Percentiles rank a stretch among this genome's conserved stretches.
Conservation (phyloP, 2,888 invertebrate genomes). For the Aromia moschata region DNA sequence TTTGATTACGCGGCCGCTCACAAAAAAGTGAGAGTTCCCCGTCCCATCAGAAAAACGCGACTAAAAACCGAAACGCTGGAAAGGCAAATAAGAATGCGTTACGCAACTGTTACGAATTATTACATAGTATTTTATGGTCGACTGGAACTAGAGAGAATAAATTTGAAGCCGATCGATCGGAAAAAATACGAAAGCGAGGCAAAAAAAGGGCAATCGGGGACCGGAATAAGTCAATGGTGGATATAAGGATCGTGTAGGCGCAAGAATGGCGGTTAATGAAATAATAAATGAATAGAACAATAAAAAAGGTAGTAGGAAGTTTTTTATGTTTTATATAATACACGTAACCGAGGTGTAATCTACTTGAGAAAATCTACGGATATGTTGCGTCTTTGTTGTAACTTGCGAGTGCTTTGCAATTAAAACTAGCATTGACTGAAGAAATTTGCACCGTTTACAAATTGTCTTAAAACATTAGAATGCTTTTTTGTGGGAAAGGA, state of each 20-base stretch:
- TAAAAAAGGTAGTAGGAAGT: too few relatives aligned
- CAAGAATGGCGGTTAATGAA: neutral
- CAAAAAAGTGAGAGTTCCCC: neutral
- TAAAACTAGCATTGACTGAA: too few relatives aligned
- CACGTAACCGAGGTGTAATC: too few relatives aligned
- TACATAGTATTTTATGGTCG: neutral
- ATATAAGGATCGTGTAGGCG: neutral
- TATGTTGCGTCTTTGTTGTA: too few relatives aligned
- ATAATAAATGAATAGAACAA: neutral
- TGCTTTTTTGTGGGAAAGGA: too few relatives aligned
- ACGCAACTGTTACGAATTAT: neutral
- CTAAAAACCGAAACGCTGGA: neutral
- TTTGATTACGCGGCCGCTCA: too few relatives aligned
- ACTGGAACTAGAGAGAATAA: neutral
- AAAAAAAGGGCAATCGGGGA: neutral
- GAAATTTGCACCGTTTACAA: too few relatives aligned
- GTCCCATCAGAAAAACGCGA: neutral
- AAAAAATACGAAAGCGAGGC: neutral
- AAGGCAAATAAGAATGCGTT: neutral
- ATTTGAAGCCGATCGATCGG: neutral
- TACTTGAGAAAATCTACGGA: too few relatives aligned
- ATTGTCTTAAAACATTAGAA: too few relatives aligned
- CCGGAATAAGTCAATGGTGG: neutral
- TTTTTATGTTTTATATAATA: too few relatives aligned
- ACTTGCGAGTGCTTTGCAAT: too few relatives aligned